Percentiles rank a stretch among this genome's conserved stretches.
These are phyloP conservation scores for Parnassius smintheus DNA, from an alignment of 2,888 invertebrate species.

Conservation along the genomic window DNA sequence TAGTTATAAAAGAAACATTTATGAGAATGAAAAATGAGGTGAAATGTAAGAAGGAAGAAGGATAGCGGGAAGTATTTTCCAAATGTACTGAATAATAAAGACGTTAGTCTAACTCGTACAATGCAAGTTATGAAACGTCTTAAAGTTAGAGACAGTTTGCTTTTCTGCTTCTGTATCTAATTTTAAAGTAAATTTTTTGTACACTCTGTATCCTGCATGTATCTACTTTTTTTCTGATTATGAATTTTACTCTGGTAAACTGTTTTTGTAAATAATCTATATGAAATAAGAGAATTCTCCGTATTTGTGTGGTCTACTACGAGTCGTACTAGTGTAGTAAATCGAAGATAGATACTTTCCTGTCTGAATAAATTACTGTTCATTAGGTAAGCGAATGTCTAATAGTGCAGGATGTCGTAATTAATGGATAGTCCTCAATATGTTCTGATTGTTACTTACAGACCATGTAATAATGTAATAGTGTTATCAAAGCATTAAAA, in stretches of 20 bases:
- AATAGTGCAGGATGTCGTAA: conserved; percentile 71
- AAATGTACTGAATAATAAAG: conserved; percentile 12
- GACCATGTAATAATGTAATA: neutral
- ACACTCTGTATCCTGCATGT: neutral
- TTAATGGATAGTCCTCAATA: conserved; percentile 45
- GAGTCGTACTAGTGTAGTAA: conserved; percentile 26
- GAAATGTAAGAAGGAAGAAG: neutral
- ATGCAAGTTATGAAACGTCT: conserved; percentile 12
- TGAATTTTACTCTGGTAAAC: neutral
- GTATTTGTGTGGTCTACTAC: conserved; percentile 52
- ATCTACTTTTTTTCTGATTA: neutral
- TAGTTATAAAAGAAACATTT: neutral
- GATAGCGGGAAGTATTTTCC: conserved; percentile 5
- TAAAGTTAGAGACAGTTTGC: conserved; percentile 7
- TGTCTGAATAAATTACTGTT: conserved; percentile 70
- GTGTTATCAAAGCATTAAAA: neutral
- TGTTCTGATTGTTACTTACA: too few species aligned
- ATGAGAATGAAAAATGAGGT: neutral
- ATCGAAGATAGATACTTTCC: conserved; percentile 63
- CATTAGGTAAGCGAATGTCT: conserved; percentile 71
- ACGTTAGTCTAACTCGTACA: conserved; percentile 11
- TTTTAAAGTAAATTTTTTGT: conserved; percentile 4
- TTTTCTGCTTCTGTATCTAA: conserved; percentile 10
- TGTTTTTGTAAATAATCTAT: neutral
- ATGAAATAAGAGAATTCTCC: conserved; percentile 32